phyloP scores from a whole-genome alignment of 2,113 vertebrate species.

The human region DNA sequence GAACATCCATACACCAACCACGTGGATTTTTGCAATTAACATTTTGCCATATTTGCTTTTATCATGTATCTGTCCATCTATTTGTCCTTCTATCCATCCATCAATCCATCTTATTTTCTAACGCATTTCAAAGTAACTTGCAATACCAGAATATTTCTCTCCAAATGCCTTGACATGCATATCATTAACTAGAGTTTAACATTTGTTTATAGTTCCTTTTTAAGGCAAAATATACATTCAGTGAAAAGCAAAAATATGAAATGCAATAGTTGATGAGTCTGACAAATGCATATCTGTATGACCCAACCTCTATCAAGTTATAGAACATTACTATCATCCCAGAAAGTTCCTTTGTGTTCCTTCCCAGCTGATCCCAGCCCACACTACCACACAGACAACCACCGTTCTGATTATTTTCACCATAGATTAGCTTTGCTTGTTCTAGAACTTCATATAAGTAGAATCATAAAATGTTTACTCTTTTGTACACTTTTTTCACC shows the following conservation, averaged over 20 bases:
- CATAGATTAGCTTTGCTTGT: neutral
- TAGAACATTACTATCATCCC: neutral
- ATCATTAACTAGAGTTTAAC: neutral
- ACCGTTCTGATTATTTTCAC: neutral
- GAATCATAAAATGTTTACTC: neutral
- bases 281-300: neutral
- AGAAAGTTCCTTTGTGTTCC: neutral
- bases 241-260: conserved; percentile 38
- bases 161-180: neutral
- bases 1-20: neutral
- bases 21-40: neutral
- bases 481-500: neutral
- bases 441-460: conserved; percentile 25
- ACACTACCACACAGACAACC: neutral
- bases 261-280: neutral
- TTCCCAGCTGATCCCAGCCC: neutral
- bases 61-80: neutral
- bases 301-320: neutral
- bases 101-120: neutral
- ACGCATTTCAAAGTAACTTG: conserved; percentile 2
- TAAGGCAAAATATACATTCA: neutral
- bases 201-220: conserved; percentile 3
- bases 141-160: neutral
- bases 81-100: neutral
- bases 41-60: neutral